A percentile compares a stretch with the other conserved stretches of the same genome.
Conservation (phyloP, 2,797 vertebrate genomes). For the Enteromius viviparus region DNA sequence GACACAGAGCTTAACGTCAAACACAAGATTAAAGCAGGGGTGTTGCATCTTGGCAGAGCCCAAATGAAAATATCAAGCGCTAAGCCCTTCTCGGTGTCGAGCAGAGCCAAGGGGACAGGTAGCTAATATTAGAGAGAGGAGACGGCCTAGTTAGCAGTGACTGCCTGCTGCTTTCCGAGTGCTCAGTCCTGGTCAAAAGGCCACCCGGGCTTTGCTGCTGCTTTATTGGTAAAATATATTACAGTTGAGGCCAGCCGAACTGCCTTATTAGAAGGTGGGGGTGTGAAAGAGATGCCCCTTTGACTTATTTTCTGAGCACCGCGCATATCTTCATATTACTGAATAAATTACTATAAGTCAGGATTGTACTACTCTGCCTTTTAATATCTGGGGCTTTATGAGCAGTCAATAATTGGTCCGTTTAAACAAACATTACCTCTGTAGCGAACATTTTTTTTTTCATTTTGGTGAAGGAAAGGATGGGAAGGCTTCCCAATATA, state of each 20-base stretch:
- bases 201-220: constrained; percentile 74
- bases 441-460: constrained; percentile 22
- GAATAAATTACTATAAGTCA: constrained; percentile 72
- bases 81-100: constrained; percentile 78
- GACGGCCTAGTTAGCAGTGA: constrained; percentile 80
- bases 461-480: constrained; percentile 43
- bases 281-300: constrained; percentile 73
- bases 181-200: constrained; percentile 73
- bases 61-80: constrained; percentile 91
- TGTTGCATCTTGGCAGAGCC: constrained; percentile 83
- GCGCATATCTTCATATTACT: constrained; percentile 76
- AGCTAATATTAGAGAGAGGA: constrained; percentile 83
- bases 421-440: constrained; percentile 60
- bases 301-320: constrained; percentile 70
- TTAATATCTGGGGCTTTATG: constrained; percentile 62
- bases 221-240: constrained; percentile 82
- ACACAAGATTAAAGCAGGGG: constrained; percentile 89
- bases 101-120: constrained; percentile 81
- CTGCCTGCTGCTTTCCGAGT: constrained; percentile 72
- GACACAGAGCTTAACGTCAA: constrained; percentile 87
- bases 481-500: not conserved
- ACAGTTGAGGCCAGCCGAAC: constrained; percentile 80
- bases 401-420: constrained; percentile 61
- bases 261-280: constrained; percentile 77
- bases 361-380: constrained; percentile 63